Evolutionary conservation across 2,888 invertebrate genomes (phyloP), one percentile per base, ranked within the genome.

Genomic region (Microctonus aethiopoides): DNA sequence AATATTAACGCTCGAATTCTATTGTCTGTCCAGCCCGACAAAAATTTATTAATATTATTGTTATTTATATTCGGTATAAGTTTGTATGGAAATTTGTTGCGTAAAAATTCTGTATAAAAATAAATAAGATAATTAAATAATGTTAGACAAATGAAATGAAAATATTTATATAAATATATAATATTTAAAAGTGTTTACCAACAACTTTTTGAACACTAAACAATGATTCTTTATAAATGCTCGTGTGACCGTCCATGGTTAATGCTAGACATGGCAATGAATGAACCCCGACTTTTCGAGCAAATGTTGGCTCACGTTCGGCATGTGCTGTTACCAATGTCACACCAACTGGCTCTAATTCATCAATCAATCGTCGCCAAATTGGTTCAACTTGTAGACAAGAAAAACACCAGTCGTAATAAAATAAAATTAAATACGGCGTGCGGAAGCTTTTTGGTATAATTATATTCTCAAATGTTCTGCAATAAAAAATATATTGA

Each of bases 351-450:
- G 95, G 95, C 83, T 96, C 95, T 67, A 98, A 87, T 56, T 97
- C 94, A 79, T 95, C 94, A 52, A 95, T 92, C 64, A 98, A 88
- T 74, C 94, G 91, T 62, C 95, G 90, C 91, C 97, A 95, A 10
- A 94, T 91, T 0, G 93, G 93, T 59, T 96, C 95, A n/a, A 94
- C 92, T 80, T 92, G 93, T 74, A 96, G 91, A 85, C 98, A 98
- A 61, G 95, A 92, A 86, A 96, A 95, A 84, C 98, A 98, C 94
- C 96, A 97, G 86, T 98, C 97, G 7, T 95, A 94, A 87, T 97
- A 98, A 86, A 96, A 95, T 77, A 98, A 91, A 61, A 98, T 90
- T 69, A 98, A 88, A 71, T 95, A 93, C 10, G 97, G 96, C 39
- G 93, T 93, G 74, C 91, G 91, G 70, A 90, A 89, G 83, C 96